phyloP scores from a whole-genome alignment of 2,888 invertebrate genomes.

The Spilosoma lubricipeda region DNA sequence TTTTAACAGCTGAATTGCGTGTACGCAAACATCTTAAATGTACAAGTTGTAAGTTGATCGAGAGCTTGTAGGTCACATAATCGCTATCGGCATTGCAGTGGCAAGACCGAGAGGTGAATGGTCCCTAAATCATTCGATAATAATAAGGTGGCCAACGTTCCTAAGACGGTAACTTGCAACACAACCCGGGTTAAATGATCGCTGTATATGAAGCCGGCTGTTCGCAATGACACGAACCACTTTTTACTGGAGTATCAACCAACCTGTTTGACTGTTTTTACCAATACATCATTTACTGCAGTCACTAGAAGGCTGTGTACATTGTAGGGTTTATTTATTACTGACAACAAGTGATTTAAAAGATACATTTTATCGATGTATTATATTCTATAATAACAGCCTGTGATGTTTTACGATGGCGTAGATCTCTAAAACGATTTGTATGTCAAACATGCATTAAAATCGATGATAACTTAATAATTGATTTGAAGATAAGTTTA shows the following conservation, averaged over 20 bases:
- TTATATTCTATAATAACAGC: conserved; percentile 12
- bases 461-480: no score
- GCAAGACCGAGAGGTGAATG: conserved; percentile 77
- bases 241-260: conserved; percentile 39
- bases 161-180: conserved; percentile 73
- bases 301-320: conserved; percentile 22
- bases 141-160: conserved; percentile 56
- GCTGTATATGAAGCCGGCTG: conserved; percentile 28
- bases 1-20: conserved; percentile 40
- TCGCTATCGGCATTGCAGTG: conserved; percentile 52
- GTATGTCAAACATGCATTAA: no score
- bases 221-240: conserved; percentile 33
- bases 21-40: conserved; percentile 28
- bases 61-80: conserved; percentile 52
- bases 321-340: conserved; percentile 34
- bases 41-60: conserved; percentile 30
- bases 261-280: conserved; percentile 34
- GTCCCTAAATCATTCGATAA: conserved; percentile 69
- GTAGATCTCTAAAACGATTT: background rate
- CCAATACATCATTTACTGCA: conserved; percentile 21
- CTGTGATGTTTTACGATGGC: background rate
- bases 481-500: no score
- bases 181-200: conserved; percentile 46
- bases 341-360: conserved; percentile 30
- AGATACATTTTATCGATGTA: conserved; percentile 16